A percentile compares a stretch with the other conserved stretches of the same genome.
Evolutionary conservation across 2,113 vertebrate genomes (phyloP).

Genomic region (Megaptera novaeangliae): DNA sequence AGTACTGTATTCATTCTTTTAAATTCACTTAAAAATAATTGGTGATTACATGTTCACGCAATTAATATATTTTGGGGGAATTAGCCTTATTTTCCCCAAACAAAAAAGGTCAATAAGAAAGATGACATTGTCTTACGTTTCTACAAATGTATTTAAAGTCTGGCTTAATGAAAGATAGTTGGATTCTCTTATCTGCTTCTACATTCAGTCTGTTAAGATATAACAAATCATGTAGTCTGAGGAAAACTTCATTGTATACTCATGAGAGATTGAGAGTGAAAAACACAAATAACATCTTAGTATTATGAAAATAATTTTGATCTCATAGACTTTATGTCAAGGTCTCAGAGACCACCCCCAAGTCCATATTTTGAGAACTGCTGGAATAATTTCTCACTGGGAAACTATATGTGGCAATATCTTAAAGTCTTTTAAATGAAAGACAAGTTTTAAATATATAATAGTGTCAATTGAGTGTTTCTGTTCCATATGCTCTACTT

Average conservation of each 20-base stretch:
- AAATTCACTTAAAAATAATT: conserved; percentile 23
- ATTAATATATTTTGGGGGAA: not conserved
- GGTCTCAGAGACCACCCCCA: not conserved
- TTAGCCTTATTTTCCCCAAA: not conserved
- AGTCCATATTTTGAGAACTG: not conserved
- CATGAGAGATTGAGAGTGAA: not conserved
- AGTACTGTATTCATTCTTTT: not conserved
- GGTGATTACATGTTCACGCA: not conserved
- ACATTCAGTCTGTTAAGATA: not conserved
- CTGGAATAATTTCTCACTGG: not conserved
- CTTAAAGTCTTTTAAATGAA: not conserved
- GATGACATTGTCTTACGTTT: not conserved
- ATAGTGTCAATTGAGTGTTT: not conserved
- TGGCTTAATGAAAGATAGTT: not conserved
- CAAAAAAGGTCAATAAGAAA: not conserved
- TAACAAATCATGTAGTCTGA: not conserved
- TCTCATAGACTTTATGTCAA: not conserved
- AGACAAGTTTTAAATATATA: not conserved
- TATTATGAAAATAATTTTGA: conserved; percentile 21
- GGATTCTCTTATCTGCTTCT: not conserved
- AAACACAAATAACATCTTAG: not conserved
- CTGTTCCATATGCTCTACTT: not conserved
- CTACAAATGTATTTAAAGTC: not conserved
- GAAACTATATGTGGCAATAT: not conserved
- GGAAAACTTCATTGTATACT: not conserved